Base-by-base conservation (phyloP, 2,113 vertebrate species). In the Acanthochromis polyacanthus region DNA sequence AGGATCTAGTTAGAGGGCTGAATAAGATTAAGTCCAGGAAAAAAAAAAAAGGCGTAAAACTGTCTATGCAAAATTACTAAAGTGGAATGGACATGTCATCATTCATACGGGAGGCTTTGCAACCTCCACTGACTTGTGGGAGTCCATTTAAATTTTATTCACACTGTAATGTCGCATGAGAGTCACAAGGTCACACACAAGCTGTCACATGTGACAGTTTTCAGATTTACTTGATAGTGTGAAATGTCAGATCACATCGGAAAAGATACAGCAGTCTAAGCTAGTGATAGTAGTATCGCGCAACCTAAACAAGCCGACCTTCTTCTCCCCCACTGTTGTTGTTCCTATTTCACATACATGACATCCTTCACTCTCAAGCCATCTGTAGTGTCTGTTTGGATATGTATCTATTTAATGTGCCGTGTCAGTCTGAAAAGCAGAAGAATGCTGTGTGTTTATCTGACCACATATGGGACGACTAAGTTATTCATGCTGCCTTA, bases 101-200 rank as follows among this genome's bases (percentile, higher is more conserved):
- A 51, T 51, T 14, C 16, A 51, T 15, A 51, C 9, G 20, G 5
- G 16, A 51, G 48, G 17, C 16, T 19, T 51, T 19, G 3, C 2
- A 0, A 15, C n/a, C 3, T 7, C 17, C 9, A 19, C 48, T 51
- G 48, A 50, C 7, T 50, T 50, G 48, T 7, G 30, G 52, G 59
- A 57, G 43, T 48, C 30, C 15, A 0, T 71, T 65, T 28, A 46
- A 82, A 46, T 65, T 71, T 14, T 51, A 23, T 50, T 69, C 17
- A 51, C 64, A 51, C 22, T 25, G 10, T 57, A 32, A 22, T 67
- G 75, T 22, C 51, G 55, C 19, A 30, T 48, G 25, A 28, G 16
- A 56, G 43, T 45, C 58, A 40, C 59, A 36, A 22, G n/a, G 40
- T 80, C 53, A 36, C 56, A 69, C 43, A 69, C 43, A 38, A 66